Conservation (phyloP, 2,888 invertebrate species). For the Alloplasta piceator region DNA sequence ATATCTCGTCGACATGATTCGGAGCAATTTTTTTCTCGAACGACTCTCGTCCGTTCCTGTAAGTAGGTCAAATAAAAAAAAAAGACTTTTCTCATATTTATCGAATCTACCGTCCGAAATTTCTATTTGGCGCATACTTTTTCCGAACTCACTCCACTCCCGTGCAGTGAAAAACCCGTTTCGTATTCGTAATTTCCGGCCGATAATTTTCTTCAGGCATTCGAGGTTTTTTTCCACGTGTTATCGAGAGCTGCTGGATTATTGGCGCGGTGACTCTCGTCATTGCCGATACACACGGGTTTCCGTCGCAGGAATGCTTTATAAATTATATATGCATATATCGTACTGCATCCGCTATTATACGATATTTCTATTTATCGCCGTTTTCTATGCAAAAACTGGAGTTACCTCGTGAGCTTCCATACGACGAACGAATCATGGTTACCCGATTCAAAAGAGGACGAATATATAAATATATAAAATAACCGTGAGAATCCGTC, state of each 20-base stretch:
- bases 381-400: constrained; percentile 4
- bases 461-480: not conserved
- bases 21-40: too few species aligned
- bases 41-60: too few species aligned
- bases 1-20: too few species aligned
- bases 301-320: constrained; percentile 3
- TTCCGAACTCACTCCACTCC: not conserved
- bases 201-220: constrained; percentile 1
- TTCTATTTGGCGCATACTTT: not conserved
- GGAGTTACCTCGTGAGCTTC: constrained; percentile 21
- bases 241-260: constrained; percentile 27
- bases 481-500: not conserved
- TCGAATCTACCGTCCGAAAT: too few species aligned
- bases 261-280: not conserved
- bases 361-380: constrained; percentile 14
- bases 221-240: not conserved
- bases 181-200: constrained; percentile 33
- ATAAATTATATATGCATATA: constrained; percentile 12
- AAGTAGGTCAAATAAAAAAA: too few species aligned
- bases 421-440: not conserved
- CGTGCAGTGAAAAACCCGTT: constrained; percentile 3
- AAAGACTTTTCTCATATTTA: too few species aligned
- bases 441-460: not conserved
- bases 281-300: constrained; percentile 15
- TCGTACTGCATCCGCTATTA: not conserved